Conservation (phyloP, 2,113 vertebrate genomes). For the Oncorhynchus gorbuscha region DNA sequence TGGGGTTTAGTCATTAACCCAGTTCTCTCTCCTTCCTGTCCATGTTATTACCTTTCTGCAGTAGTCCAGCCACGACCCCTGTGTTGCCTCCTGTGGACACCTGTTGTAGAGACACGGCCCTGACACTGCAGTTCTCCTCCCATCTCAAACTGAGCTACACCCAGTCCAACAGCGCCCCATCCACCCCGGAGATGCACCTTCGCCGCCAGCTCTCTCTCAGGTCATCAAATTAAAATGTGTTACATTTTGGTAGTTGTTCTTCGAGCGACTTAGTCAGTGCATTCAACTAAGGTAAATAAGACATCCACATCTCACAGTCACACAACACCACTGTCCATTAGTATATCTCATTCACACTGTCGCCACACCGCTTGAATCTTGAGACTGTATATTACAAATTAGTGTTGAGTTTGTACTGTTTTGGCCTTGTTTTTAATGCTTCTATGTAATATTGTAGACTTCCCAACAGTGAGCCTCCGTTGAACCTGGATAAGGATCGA, state of each 20-base stretch:
- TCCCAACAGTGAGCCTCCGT: slow-evolving; percentile 64
- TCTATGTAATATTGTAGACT: slow-evolving; percentile 60
- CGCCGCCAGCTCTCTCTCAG: slow-evolving; percentile 78
- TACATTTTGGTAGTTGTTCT: too few species aligned
- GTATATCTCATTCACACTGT: too few species aligned
- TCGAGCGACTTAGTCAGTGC: too few species aligned
- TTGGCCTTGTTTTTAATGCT: neutral
- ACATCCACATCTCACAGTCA: too few species aligned
- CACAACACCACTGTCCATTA: too few species aligned
- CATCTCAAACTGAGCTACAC: slow-evolving; percentile 58
- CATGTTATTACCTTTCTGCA: slow-evolving; percentile 41
- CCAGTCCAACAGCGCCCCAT: slow-evolving; percentile 76
- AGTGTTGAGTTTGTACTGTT: too few species aligned
- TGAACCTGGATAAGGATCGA: slow-evolving; percentile 57
- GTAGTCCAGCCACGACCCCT: slow-evolving; percentile 70
- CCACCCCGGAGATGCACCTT: slow-evolving; percentile 79
- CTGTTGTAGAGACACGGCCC: slow-evolving; percentile 55
- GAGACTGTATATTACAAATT: too few species aligned
- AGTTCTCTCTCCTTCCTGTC: neutral
- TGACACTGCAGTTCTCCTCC: slow-evolving; percentile 52
- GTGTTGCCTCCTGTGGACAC: slow-evolving; percentile 66
- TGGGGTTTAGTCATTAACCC: too few species aligned
- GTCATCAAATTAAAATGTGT: neutral
- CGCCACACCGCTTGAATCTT: too few species aligned
- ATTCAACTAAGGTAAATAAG: too few species aligned